Evolutionary conservation across 1,140 invertebrate genomes (phyloP).

Genomic region (Gonioctena quinquepunctata): DNA sequence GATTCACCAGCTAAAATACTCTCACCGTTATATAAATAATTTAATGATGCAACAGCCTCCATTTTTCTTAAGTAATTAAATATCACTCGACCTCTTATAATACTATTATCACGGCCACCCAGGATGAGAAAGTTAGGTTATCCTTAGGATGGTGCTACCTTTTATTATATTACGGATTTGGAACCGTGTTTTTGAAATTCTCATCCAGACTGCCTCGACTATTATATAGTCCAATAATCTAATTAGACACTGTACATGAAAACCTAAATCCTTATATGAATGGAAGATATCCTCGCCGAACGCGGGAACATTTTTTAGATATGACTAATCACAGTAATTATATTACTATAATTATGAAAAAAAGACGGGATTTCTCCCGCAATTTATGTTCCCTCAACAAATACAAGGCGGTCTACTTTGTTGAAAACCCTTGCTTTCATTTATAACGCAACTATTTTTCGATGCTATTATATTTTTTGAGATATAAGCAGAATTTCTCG

Average conservation of each 20-base stretch:
- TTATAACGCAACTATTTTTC: too few species aligned
- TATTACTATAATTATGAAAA: conserved; percentile 24
- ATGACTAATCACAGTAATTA: conserved; percentile 42
- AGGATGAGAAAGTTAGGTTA: neutral
- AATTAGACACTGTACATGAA: conserved; percentile 37
- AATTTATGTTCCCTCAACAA: conserved; percentile 23
- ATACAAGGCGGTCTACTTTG: neutral
- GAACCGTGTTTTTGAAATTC: neutral
- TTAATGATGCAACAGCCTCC: conserved; percentile 14
- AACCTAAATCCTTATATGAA: conserved; percentile 22
- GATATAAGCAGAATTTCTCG: too few species aligned
- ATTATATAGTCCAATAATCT: conserved; percentile 18
- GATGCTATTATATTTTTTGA: too few species aligned
- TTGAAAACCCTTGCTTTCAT: neutral
- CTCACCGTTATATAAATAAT: neutral
- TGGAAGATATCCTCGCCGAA: conserved; percentile 30
- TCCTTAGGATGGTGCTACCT: too few species aligned
- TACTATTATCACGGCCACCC: neutral
- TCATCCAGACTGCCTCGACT: neutral
- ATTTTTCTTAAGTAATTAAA: conserved; percentile 28
- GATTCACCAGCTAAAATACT: conserved; percentile 13
- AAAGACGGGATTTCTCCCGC: conserved; percentile 7
- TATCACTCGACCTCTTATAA: conserved; percentile 33
- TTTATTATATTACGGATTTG: too few species aligned
- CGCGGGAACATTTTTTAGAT: conserved; percentile 31